Percentiles rank a stretch among this genome's conserved stretches.
These are phyloP conservation scores for Aphodius granarius DNA, from an alignment of 2,888 invertebrate genomes.

Conservation along the genomic window DNA sequence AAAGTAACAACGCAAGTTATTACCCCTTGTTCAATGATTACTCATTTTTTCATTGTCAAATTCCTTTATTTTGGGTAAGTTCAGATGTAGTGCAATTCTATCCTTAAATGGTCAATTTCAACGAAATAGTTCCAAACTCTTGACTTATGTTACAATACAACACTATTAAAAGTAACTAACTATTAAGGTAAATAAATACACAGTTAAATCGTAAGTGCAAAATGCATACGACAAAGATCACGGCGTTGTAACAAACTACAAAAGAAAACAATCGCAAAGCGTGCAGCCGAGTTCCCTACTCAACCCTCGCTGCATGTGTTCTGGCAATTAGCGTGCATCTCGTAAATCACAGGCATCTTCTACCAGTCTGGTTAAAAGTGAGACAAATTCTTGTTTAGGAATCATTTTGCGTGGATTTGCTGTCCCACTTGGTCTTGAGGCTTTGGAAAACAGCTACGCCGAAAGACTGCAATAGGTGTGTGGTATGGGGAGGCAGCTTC, in stretches of 20 bases:
- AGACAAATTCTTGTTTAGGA: conserved; percentile 16
- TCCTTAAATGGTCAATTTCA: no score
- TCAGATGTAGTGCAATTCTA: no score
- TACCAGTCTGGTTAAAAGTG: conserved; percentile 10
- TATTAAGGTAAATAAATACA: neutral
- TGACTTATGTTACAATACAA: neutral
- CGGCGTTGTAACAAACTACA: neutral
- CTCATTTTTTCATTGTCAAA: no score
- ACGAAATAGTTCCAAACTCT: no score
- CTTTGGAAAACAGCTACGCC: conserved; percentile 38
- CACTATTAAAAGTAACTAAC: no score
- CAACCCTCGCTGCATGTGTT: no score
- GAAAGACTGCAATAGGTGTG: conserved; percentile 35
- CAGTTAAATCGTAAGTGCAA: neutral
- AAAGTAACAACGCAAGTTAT: no score
- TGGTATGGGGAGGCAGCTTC: conserved; percentile 33
- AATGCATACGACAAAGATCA: neutral
- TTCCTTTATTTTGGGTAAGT: no score
- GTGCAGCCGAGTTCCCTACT: no score
- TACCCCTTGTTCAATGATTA: no score
- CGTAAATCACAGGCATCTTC: neutral
- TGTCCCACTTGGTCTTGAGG: conserved; percentile 32
- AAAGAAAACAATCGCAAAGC: neutral
- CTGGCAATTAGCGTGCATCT: no score
- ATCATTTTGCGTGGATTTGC: conserved; percentile 22